Conservation (phyloP, 2,113 vertebrate genomes). For the Hemibagrus wyckioides region DNA sequence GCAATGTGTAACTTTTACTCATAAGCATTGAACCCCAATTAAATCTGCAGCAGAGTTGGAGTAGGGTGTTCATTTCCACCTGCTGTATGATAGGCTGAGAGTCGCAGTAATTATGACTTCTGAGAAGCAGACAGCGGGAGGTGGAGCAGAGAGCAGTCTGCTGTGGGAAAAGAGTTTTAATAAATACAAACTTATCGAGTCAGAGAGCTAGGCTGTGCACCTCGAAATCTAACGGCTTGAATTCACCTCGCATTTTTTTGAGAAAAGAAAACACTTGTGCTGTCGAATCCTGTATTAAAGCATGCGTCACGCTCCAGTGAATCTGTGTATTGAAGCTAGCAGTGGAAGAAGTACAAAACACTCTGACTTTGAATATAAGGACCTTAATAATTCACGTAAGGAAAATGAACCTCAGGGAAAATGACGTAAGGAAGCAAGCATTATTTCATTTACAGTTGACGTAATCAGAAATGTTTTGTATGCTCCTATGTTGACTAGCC, state of each 20-base stretch:
- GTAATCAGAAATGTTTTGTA: neutral
- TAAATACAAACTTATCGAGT: neutral
- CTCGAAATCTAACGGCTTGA: neutral
- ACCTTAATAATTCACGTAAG: neutral
- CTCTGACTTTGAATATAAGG: neutral
- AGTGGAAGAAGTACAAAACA: neutral
- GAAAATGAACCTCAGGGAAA: neutral
- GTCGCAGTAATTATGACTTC: neutral
- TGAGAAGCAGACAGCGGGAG: neutral
- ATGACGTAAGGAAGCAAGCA: neutral
- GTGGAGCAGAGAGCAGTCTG: neutral
- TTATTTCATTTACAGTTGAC: neutral
- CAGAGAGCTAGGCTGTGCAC: neutral
- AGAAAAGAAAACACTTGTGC: neutral
- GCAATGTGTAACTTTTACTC: neutral
- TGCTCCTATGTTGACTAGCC: neutral
- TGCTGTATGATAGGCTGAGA: neutral
- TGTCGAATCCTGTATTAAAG: neutral
- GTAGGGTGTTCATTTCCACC: neutral
- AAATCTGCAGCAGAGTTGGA: neutral
- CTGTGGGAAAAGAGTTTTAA: neutral
- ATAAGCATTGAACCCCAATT: neutral
- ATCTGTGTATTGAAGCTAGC: neutral
- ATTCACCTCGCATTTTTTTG: neutral
- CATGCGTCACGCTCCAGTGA: neutral